These are phyloP conservation scores for Polypedilum pembai DNA, from an alignment of 1,140 invertebrate genomes.

Conservation along the genomic window DNA sequence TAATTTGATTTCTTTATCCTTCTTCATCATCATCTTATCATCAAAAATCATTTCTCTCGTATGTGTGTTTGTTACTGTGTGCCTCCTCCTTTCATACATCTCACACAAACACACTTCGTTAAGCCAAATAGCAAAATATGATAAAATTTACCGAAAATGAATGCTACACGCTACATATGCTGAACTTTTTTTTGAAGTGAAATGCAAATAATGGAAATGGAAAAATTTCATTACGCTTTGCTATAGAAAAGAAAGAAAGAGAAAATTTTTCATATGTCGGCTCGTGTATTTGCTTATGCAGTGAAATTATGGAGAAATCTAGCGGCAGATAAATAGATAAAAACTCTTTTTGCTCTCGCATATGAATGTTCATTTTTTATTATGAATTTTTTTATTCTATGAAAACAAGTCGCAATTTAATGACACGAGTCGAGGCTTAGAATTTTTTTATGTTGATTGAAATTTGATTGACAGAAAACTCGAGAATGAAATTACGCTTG, in stretches of 20 bases:
- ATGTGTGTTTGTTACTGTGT: background rate
- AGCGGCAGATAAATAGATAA: too few relatives aligned
- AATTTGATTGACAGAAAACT: too few relatives aligned
- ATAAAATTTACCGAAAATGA: constrained; percentile 4
- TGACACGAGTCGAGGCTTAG: too few relatives aligned
- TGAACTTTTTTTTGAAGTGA: background rate
- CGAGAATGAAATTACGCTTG: too few relatives aligned
- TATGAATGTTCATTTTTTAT: too few relatives aligned
- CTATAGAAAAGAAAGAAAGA: background rate
- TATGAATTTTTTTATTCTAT: too few relatives aligned
- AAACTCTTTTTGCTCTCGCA: too few relatives aligned
- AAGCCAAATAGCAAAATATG: background rate
- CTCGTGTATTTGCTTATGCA: too few relatives aligned
- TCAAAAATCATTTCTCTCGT: too few relatives aligned
- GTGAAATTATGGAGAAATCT: too few relatives aligned
- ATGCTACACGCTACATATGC: background rate
- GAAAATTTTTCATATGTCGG: background rate
- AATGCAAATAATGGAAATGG: constrained; percentile 26
- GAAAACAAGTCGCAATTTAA: too few relatives aligned
- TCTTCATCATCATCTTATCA: background rate
- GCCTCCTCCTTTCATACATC: background rate
- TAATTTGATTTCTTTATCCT: background rate
- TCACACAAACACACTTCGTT: background rate
- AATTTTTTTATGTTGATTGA: too few relatives aligned
- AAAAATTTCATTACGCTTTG: constrained; percentile 22